Evolutionary conservation across 2,888 invertebrate species (phyloP).

Genomic region (Teinopalpus imperialis): DNA sequence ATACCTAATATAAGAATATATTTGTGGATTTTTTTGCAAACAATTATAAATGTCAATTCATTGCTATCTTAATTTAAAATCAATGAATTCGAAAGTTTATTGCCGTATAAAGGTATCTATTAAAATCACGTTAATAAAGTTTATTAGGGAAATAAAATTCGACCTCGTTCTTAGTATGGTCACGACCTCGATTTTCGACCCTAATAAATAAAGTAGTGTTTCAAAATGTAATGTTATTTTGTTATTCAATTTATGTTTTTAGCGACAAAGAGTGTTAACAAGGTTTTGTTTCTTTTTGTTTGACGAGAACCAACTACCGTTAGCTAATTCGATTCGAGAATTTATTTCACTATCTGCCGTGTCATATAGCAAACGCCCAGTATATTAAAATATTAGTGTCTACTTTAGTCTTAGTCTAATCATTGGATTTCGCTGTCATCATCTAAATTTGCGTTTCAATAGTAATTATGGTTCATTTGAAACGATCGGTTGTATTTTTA

Average conservation of each 20-base stretch:
- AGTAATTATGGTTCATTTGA: not conserved
- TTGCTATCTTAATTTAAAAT: not conserved
- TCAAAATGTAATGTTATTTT: conserved; percentile 17
- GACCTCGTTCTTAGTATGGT: conserved; percentile 6
- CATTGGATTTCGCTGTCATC: no score
- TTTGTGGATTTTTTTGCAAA: not conserved
- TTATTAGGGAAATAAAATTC: conserved; percentile 25
- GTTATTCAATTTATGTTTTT: conserved; percentile 22
- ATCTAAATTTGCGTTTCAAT: no score
- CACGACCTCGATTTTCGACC: conserved; percentile 21
- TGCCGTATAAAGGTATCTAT: conserved; percentile 24
- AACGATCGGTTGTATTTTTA: conserved; percentile 9
- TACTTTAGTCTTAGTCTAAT: no score
- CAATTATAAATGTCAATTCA: not conserved
- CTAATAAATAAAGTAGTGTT: conserved; percentile 14
- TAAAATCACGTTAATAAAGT: conserved; percentile 15
- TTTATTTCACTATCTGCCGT: conserved; percentile 9
- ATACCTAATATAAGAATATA: no score
- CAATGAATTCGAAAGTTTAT: conserved; percentile 20
- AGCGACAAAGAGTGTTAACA: conserved; percentile 14
- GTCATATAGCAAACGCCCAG: no score
- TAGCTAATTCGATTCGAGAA: conserved; percentile 28
- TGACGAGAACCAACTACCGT: conserved; percentile 27
- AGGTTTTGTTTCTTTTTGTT: not conserved
- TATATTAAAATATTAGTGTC: no score